These are phyloP conservation scores for Melanocharis versteri DNA, from an alignment of 2,113 vertebrate genomes.

Conservation along the genomic window DNA sequence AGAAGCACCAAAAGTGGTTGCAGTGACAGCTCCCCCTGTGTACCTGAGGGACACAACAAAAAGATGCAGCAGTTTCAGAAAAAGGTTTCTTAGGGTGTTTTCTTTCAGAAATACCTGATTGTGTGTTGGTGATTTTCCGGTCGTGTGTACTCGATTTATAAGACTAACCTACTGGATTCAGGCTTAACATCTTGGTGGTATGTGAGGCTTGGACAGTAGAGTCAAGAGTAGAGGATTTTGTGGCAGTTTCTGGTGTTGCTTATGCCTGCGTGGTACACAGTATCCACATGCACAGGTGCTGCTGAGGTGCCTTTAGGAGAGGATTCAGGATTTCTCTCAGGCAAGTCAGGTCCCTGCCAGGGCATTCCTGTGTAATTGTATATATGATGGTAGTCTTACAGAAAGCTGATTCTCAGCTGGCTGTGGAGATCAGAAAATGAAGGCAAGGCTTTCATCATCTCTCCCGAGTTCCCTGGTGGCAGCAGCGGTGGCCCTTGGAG, in stretches of 20 bases:
- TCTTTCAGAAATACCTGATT: neutral
- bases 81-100: neutral
- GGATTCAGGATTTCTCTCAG: neutral
- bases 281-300: fast-evolving
- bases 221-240: neutral
- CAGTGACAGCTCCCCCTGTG: neutral
- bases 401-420: neutral
- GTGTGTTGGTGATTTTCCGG: neutral
- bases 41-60: neutral
- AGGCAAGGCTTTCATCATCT: neutral
- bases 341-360: neutral
- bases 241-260: neutral
- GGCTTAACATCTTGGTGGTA: neutral
- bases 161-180: neutral
- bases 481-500: neutral
- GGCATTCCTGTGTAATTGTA: neutral
- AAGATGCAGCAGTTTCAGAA: neutral
- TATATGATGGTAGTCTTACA: neutral
- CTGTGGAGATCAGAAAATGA: neutral
- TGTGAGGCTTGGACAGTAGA: neutral
- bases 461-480: neutral
- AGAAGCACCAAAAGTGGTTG: neutral
- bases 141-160: neutral
- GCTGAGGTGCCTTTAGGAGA: neutral
- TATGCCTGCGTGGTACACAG: neutral